Base-by-base conservation (phyloP, 2,888 invertebrate species). In the Mechanitis messenoides region DNA sequence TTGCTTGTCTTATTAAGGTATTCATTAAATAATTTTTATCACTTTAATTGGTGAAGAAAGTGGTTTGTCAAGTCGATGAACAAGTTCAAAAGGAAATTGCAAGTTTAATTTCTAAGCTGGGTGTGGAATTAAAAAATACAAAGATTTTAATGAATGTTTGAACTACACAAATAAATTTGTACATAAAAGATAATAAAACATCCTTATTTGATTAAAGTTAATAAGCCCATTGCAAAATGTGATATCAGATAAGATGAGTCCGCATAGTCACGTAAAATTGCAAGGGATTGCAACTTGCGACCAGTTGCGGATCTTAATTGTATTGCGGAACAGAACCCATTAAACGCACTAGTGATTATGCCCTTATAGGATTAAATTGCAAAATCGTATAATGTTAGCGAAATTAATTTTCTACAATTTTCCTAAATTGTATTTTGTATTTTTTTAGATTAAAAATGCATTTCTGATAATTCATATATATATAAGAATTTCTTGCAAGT, bases 221-320 rank as follows among this genome's bases (percentile, higher is more conserved):
- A 47, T 31, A 50, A 50, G 42, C 42, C 35, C 9, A 42, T 9
- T 42, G 42, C 28, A 9, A 47, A 47, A 28, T 12, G 12, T n/a
- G 28, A 3, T 31, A 50, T 50, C 50, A 55, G 56, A 20, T 47
- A 45, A 33, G 53, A 62, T 59, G 59, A 28, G 55, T 33, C 53
- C 45, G 56, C 63, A 63, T 60, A 56, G 61, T 66, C 68, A 68
- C 68, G 68, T 64, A 62, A 38, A 38, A 33, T 66, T 66, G 60
- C 66, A 55, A 20, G 31, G 50, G 28, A 50, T 50, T 50, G 28
- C 50, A 50, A 50, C 6, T 7, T 35, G 28, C 31, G 35, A 35
- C 35, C 35, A 35, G 28, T 7, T 11, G 47, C 28, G n/a, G 50
- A 31, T 31, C 31, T 50, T 50, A 31, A 31, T 50, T 31, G 9